Base-by-base conservation (phyloP, 2,797 vertebrate species). In the Cirrhinus molitorella region DNA sequence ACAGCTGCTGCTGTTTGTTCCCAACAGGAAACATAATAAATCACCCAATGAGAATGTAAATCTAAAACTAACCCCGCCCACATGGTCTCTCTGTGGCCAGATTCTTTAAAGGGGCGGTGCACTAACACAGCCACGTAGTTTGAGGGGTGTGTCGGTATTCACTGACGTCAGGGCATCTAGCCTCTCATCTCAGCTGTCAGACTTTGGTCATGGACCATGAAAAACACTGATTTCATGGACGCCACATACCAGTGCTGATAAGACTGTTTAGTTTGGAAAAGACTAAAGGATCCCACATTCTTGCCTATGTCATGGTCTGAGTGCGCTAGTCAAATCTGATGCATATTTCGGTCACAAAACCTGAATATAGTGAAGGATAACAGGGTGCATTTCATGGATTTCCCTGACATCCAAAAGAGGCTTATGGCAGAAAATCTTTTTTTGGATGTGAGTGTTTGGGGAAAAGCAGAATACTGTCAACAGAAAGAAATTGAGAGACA, bases 231-330 rank as follows among this genome's bases (percentile, higher is more conserved):
- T 72, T 40, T 77, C 23, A 65, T 57, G 43, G 80, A 72, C 21
- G 7, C 11, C 31, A 74, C 68, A 77, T 73, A 55, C 75, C 80
- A 47, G 67, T 14, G 14, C 57, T 47, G 81, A 66, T 78, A 73
- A 82, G 68, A 47, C 2, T 40, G 59, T 82, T 74, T 53, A 43
- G 59, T 66, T 82, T 65, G 57, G 17, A 70, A 53, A 72, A 78
- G 57, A 43, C 16, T 10, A 23, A 51, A 28, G 47, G 23, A 23
- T 65, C 40, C 23, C 31, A 34, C 59, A 73, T 80, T 55, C 34
- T 45, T 74, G 14, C 23, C 10, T 21, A 2, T 43, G 59, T 47
- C 28, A 80, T n/a, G 47, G 2, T 55, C 14, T 55, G 21, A 57
- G 49, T 19, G 31, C 75, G 49, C 75, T 65, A 31, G 55, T 31